Conservation (phyloP, 1,140 invertebrate genomes). For the Ptiloglossa arizonensis region DNA sequence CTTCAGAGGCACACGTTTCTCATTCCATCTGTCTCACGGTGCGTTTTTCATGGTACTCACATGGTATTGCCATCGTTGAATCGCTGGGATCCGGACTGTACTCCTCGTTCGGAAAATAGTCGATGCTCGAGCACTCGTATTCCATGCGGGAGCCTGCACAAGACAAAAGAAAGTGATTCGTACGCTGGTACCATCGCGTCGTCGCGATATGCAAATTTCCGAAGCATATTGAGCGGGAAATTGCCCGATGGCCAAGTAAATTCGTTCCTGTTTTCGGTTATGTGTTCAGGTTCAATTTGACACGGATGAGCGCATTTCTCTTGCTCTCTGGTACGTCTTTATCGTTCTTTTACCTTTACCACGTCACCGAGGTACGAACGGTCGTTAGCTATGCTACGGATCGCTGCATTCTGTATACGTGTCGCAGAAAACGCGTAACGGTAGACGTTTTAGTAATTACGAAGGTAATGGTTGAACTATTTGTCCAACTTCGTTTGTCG, state of each 20-base stretch:
- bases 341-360: background rate
- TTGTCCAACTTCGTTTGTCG: too few relatives aligned
- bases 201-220: slow-evolving; percentile 4
- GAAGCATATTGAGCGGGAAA: background rate
- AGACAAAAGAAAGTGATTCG: slow-evolving; percentile 35
- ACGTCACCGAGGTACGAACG: too few relatives aligned
- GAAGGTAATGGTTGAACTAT: too few relatives aligned
- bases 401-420: too few relatives aligned
- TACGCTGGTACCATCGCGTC: background rate
- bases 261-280: background rate
- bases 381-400: too few relatives aligned
- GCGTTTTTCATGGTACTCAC: slow-evolving; percentile 84
- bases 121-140: slow-evolving; percentile 89
- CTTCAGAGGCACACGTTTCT: slow-evolving; percentile 38
- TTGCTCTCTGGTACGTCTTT: background rate
- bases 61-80: slow-evolving; percentile 93
- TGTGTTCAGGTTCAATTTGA: background rate
- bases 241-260: slow-evolving; percentile 14
- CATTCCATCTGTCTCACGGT: slow-evolving; percentile 19
- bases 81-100: slow-evolving; percentile 93
- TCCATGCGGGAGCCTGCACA: slow-evolving; percentile 73
- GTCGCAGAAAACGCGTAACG: too few relatives aligned
- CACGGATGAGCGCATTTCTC: too few relatives aligned
- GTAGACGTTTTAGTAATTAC: too few relatives aligned
- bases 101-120: slow-evolving; percentile 92